Evolutionary conservation across 2,888 invertebrate genomes (phyloP), one percentile per base, ranked within the genome.

Genomic region (Pogonocherus hispidulus): DNA sequence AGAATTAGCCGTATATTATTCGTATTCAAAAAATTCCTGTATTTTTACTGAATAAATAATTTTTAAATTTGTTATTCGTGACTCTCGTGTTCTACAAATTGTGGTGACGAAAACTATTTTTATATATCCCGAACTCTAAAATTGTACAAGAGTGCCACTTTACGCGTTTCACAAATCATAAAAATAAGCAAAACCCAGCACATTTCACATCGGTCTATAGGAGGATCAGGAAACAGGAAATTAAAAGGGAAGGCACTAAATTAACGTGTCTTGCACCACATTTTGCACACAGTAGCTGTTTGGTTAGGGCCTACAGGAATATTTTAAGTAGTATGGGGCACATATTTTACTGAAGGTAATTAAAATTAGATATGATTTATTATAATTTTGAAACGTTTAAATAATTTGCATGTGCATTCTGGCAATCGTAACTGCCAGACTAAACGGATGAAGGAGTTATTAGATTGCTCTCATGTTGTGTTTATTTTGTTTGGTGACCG

Each of bases 171-270:
- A 55, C n/a, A 14, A 55, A 55, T 37, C 18, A 14, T 35, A 55
- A 55, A 52, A 55, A 41, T 41, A 55, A 55, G 37, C 55, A 37
- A 55, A 55, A 37, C 27, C 16, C 4, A 23, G 1, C 27, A 41
- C 4, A 22, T 37, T 19, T 14, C n/a, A 55, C 35, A 22, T 41
- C 37, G 2, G 27, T 22, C 14, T 14, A 22, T 20, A 9, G 2
- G 20, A 18, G 19, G 35, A 55, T 35, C 37, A 55, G 55, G 55
- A 55, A 55, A 37, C 55, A 55, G 55, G 55, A 55, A 55, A 55
- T 55, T 55, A 55, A 37, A 20, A 55, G 37, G 37, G 55, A 55
- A 55, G 37, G 37, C 37, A 11, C 20, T 35, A 54, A 19, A 11
- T 55, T 55, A 37, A 41, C 55, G 14, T 41, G n/a, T n/a, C 6